Evolutionary conservation across 2,797 vertebrate genomes (phyloP).

Genomic region (Arctocebus calabarensis): DNA sequence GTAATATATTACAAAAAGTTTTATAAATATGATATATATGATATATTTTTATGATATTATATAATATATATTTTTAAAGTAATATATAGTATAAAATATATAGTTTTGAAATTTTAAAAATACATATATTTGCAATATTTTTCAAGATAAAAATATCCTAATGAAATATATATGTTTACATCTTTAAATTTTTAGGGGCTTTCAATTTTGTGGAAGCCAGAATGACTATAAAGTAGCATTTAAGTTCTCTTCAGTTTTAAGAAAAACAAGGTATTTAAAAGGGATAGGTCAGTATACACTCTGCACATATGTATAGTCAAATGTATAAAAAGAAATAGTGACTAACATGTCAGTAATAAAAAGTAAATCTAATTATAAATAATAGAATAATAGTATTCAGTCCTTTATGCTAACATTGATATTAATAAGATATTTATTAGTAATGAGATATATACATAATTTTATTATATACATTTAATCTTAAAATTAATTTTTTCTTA

Average conservation of each 20-base stretch:
- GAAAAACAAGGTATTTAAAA: neutral
- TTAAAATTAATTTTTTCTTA: neutral
- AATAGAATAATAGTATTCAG: neutral
- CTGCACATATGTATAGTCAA: neutral
- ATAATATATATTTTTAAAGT: neutral
- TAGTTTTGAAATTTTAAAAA: neutral
- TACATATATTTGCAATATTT: neutral
- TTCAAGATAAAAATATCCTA: neutral
- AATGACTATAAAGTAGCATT: neutral
- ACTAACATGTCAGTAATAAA: neutral
- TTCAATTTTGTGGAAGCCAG: neutral
- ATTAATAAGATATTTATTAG: neutral
- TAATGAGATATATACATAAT: neutral
- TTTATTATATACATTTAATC: neutral
- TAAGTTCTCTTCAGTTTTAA: neutral
- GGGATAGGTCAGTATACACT: neutral
- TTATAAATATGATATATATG: neutral
- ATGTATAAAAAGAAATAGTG: neutral
- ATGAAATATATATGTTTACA: neutral
- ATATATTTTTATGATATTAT: neutral
- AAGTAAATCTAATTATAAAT: neutral
- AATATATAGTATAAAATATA: neutral
- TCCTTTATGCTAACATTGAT: neutral
- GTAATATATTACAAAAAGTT: neutral
- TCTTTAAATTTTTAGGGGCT: neutral